Conservation (phyloP, 2,113 vertebrate species). For the Leucoraja erinaceus region DNA sequence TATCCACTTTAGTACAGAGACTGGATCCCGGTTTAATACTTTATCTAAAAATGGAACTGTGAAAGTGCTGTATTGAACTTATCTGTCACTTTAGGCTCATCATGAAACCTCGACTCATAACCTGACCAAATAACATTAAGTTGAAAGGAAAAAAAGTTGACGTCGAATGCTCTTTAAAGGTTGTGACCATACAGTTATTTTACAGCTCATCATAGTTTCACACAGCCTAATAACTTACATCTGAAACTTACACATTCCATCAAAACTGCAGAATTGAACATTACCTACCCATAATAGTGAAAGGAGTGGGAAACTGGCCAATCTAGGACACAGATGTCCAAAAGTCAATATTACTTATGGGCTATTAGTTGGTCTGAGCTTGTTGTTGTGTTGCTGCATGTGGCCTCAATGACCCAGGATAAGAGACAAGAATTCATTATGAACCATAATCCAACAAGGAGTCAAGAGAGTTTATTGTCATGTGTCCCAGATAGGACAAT, state of each 20-base stretch:
- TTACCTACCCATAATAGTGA: not conserved
- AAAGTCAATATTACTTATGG: not conserved
- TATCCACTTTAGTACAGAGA: not conserved
- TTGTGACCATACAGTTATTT: not conserved
- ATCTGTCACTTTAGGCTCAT: not conserved
- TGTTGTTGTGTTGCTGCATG: not conserved
- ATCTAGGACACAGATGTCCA: not conserved
- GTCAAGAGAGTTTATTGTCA: no score
- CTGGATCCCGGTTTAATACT: not conserved
- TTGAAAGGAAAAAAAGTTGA: not conserved
- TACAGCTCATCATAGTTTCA: not conserved
- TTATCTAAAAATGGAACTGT: not conserved
- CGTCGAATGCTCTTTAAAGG: not conserved
- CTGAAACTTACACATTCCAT: not conserved
- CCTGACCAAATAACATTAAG: not conserved
- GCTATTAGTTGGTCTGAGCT: not conserved
- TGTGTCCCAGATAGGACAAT: no score
- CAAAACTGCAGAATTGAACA: not conserved
- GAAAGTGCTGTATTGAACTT: not conserved
- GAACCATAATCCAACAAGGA: not conserved
- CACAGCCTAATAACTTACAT: not conserved
- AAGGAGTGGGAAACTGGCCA: not conserved
- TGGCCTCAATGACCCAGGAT: not conserved
- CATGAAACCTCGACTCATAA: not conserved
- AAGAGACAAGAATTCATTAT: not conserved